Evolutionary conservation across 2,797 vertebrate genomes (phyloP).

Genomic region (Lithobates pipiens): DNA sequence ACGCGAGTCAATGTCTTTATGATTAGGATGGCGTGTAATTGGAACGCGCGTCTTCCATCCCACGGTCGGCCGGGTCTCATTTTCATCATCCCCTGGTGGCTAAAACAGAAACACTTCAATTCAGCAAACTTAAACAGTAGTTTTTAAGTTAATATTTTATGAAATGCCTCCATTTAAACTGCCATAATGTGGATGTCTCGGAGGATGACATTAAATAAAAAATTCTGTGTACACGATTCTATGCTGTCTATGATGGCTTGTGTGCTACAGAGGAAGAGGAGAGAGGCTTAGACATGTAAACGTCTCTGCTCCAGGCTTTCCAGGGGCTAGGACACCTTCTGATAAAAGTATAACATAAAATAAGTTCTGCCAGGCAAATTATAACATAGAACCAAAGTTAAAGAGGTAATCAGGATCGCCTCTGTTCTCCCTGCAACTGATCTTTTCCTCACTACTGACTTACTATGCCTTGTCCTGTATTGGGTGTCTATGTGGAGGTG

Average conservation of each 20-base stretch:
- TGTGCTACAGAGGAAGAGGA: background rate
- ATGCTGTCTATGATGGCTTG: background rate
- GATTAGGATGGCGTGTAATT: constrained; percentile 81
- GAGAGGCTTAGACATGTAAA: no score
- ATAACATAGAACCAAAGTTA: no score
- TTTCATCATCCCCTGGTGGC: constrained; percentile 58
- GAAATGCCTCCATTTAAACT: constrained; percentile 50
- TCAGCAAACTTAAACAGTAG: constrained; percentile 55
- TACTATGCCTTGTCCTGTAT: no score
- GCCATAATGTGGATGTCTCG: constrained; percentile 36
- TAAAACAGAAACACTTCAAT: constrained; percentile 52
- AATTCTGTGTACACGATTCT: background rate
- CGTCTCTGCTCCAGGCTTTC: no score
- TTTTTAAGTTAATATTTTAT: constrained; percentile 63
- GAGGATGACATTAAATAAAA: constrained; percentile 23
- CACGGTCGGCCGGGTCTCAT: constrained; percentile 70
- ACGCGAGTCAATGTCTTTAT: constrained; percentile 75
- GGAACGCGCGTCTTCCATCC: constrained; percentile 76
- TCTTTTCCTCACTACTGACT: no score
- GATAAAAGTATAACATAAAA: no score
- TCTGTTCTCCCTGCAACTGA: no score
- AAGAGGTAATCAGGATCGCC: no score
- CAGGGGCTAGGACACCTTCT: no score
- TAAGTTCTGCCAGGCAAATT: no score
- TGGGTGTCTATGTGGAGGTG: no score